These are phyloP conservation scores for Uropetala carovei DNA, from an alignment of 2,888 invertebrate genomes.

Conservation along the genomic window DNA sequence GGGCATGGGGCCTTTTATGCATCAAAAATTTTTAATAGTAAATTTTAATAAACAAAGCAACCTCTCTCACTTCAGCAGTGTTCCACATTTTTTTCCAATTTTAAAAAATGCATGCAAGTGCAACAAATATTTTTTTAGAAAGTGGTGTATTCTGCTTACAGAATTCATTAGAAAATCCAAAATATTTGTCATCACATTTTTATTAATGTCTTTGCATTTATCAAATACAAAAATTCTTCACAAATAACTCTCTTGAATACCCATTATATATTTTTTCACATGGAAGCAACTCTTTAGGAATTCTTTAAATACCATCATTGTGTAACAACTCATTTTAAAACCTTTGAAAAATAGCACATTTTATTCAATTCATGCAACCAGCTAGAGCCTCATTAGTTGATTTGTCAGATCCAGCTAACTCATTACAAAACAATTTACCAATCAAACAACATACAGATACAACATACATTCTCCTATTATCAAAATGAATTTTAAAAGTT, in stretches of 20 bases:
- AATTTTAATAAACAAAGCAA: too few relatives aligned
- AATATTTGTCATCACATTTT: not conserved
- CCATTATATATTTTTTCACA: conserved; percentile 14
- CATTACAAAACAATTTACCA: not conserved
- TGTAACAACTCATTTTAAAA: not conserved
- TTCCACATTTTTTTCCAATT: too few relatives aligned
- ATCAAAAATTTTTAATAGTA: too few relatives aligned
- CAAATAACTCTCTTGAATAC: conserved; percentile 32
- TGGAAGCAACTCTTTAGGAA: not conserved
- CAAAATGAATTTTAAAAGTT: not conserved
- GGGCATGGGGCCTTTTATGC: too few relatives aligned
- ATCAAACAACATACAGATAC: not conserved
- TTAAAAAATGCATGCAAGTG: too few relatives aligned
- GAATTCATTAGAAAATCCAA: not conserved
- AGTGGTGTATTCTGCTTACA: too few relatives aligned
- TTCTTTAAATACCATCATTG: not conserved
- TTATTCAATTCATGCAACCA: not conserved
- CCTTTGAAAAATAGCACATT: conserved; percentile 46
- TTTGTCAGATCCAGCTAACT: not conserved
- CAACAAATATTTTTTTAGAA: not conserved
- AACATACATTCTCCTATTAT: not conserved
- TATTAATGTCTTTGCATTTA: not conserved
- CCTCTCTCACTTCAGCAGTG: too few relatives aligned
- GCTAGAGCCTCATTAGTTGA: not conserved
- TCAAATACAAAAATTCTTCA: conserved; percentile 13